Evolutionary conservation across 2,113 vertebrate species (phyloP), one percentile per base, ranked within the genome.

Genomic region (Phalacrocorax carbo): DNA sequence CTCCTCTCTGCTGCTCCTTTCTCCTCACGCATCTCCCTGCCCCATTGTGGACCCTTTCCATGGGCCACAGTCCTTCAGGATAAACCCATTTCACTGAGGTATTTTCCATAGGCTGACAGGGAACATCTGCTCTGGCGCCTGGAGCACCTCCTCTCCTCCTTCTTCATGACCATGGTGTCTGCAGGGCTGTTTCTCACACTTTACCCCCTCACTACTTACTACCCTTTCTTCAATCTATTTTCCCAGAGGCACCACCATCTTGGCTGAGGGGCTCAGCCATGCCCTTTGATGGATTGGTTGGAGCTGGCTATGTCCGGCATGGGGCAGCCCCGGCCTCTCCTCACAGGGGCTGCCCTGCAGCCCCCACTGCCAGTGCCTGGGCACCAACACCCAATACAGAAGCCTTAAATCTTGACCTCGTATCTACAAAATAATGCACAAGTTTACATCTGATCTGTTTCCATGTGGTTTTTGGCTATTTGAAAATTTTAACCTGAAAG

Each of bases 291-390:
- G n/a, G 6, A 51, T 5, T 11, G 0, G 5, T 3, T 30, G 68
- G 58, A 57, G 9, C 76, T 1, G 2, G 34, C 36, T 21, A 11
- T 21, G 16, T 38, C 36, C 0, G 0, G 12, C 7, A 12, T 4
- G 0, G 11, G 30, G 30, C 69, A 90, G 38, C 38, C 38, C 38
- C 38, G 10, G 38, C 38, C 38, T 38, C 38, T 38, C 38, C 38
- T 38, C 38, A 34, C 32, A 61, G 27, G 23, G 46, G 9, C 51
- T 2, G 1, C 16, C 25, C 30, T 17, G 8, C 27, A 10, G 38
- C 22, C 27, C 23, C 4, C 2, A 0, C 25, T 46, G 64, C 80
- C 49, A 77, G 27, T 5, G 0, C 20, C 79, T 60, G 27, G 40
- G 3, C 34, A 69, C 2, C 1, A 44, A 26, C 55, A 69, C 38